phyloP scores from a whole-genome alignment of 92 coral and sea anemone species.

The Palythoa heliodiscus region DNA sequence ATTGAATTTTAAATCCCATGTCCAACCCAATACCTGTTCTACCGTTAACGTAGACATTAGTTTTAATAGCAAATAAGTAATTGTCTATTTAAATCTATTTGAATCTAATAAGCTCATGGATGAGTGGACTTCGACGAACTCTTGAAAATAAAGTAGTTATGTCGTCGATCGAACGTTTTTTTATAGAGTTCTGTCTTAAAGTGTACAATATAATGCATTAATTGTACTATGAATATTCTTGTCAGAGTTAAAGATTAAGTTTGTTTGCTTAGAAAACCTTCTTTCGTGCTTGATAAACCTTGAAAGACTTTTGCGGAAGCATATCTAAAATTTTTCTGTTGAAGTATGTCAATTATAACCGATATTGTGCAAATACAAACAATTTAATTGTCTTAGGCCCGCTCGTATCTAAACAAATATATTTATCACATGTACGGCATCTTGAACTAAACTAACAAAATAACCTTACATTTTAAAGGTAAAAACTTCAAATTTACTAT shows the following conservation, averaged over 20 bases:
- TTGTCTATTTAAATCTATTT: slow-evolving; percentile 33
- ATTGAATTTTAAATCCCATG: slow-evolving; percentile 31
- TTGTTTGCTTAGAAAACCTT: background rate
- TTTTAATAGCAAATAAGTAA: slow-evolving; percentile 12
- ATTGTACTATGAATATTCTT: background rate
- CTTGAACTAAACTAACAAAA: background rate
- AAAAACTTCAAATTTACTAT: background rate
- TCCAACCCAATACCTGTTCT: slow-evolving; percentile 13
- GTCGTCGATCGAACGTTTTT: background rate
- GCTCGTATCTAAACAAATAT: slow-evolving; percentile 31
- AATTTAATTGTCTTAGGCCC: slow-evolving; percentile 40
- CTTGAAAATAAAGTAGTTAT: background rate
- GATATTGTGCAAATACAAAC: slow-evolving; percentile 47
- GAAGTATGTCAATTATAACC: slow-evolving; percentile 45
- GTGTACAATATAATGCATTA: background rate
- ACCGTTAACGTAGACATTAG: slow-evolving; percentile 22
- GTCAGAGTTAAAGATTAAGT: too few relatives aligned
- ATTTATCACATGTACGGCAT: slow-evolving; percentile 6
- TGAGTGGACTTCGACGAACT: slow-evolving; percentile 19
- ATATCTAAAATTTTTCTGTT: slow-evolving; percentile 32
- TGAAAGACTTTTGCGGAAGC: slow-evolving; percentile 6
- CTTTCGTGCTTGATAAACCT: background rate
- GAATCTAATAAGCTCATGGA: slow-evolving; percentile 23
- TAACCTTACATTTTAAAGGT: background rate
- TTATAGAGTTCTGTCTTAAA: background rate